These are phyloP conservation scores for Cataglyphis livida DNA, from an alignment of 2,888 invertebrate genomes.

Conservation along the genomic window DNA sequence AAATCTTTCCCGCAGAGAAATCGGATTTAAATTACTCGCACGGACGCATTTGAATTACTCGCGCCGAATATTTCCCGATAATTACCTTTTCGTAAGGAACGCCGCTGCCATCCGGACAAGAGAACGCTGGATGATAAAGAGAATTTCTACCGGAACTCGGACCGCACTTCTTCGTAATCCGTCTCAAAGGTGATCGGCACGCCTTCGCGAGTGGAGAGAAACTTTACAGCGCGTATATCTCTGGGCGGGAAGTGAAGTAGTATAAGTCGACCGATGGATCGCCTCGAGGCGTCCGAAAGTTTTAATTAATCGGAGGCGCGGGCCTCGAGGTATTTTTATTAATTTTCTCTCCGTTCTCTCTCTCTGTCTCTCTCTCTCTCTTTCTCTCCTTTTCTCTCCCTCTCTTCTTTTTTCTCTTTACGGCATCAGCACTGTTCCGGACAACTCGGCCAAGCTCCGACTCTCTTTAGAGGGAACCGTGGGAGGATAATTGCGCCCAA, in stretches of 20 bases:
- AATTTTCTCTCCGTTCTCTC: constrained; percentile 52
- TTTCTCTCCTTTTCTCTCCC: too few relatives aligned
- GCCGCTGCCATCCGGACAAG: constrained; percentile 29
- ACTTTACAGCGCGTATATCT: constrained; percentile 50
- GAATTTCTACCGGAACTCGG: constrained; percentile 47
- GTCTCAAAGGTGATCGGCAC: constrained; percentile 52
- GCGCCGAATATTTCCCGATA: constrained; percentile 52
- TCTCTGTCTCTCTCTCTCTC: background rate
- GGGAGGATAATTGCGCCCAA: constrained; percentile 59
- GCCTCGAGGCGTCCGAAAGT: constrained; percentile 58
- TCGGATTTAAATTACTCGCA: constrained; percentile 53
- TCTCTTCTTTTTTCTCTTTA: background rate
- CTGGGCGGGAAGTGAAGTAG: constrained; percentile 7
- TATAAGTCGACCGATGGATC: constrained; percentile 54
- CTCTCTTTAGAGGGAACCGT: constrained; percentile 18
- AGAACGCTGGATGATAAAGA: constrained; percentile 39
- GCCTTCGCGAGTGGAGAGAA: constrained; percentile 26
- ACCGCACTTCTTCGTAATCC: constrained; percentile 52
- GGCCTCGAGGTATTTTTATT: constrained; percentile 64
- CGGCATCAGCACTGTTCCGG: background rate
- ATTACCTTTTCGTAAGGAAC: constrained; percentile 51
- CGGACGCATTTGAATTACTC: constrained; percentile 53
- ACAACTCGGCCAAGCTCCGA: constrained; percentile 34
- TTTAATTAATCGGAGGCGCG: constrained; percentile 68
- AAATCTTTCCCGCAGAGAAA: constrained; percentile 41